phyloP scores from a whole-genome alignment of 2,888 invertebrate species.

The Acanthococcus lagerstroemiae region DNA sequence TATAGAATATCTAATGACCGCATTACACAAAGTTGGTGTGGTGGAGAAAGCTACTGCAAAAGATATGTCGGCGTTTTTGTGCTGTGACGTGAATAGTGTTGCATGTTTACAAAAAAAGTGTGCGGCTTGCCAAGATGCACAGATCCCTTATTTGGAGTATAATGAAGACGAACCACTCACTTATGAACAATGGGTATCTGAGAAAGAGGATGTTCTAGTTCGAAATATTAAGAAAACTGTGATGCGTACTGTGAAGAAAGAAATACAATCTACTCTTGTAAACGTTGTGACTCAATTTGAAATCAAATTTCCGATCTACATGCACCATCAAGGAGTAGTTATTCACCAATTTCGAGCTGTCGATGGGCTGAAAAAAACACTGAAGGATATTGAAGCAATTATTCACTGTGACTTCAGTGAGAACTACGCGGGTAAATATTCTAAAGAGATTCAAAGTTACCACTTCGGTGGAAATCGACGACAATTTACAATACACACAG shows the following conservation, averaged over 20 bases:
- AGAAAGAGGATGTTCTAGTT: background rate
- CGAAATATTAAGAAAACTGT: background rate
- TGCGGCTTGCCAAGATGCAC: background rate
- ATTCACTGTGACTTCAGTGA: background rate
- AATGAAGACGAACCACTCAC: background rate
- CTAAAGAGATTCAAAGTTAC: constrained; percentile 8
- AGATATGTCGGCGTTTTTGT: background rate
- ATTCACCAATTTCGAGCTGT: background rate
- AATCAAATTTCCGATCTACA: background rate
- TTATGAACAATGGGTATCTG: background rate
- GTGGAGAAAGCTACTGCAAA: background rate
- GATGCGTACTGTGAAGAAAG: background rate
- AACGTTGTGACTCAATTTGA: background rate
- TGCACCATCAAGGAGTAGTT: background rate
- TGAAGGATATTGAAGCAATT: background rate
- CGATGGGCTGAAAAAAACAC: background rate
- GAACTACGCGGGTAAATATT: background rate
- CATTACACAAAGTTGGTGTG: background rate
- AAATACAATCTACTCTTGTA: background rate
- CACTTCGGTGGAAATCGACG: constrained; percentile 22
- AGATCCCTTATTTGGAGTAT: background rate
- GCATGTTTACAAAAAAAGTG: background rate
- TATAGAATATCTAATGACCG: background rate
- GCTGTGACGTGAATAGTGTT: background rate
- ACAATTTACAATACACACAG: constrained; percentile 28